Conservation (phyloP, 2,113 vertebrate species). For the Equus quagga region DNA sequence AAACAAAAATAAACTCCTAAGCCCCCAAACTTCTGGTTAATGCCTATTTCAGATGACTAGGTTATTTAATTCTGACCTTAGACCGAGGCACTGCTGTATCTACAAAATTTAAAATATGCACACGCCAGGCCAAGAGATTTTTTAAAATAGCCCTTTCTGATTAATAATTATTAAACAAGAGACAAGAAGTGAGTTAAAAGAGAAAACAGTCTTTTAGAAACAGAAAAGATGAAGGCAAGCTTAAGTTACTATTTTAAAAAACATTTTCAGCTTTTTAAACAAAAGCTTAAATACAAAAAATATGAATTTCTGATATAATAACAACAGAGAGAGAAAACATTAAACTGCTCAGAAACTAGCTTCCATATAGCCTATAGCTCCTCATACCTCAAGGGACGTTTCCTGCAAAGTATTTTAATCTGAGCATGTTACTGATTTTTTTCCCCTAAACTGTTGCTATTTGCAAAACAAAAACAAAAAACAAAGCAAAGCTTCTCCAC, state of each 20-base stretch:
- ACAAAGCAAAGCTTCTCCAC: neutral
- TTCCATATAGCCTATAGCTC: neutral
- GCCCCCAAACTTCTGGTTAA: neutral
- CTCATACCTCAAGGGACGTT: neutral
- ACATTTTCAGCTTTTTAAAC: constrained; percentile 1
- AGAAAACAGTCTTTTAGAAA: neutral
- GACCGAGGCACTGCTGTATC: neutral
- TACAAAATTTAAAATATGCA: constrained; percentile 38
- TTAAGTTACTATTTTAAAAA: neutral
- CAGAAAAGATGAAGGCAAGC: neutral
- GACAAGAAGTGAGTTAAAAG: neutral
- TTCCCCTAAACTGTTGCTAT: neutral
- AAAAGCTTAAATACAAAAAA: constrained; percentile 51
- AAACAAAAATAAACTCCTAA: neutral
- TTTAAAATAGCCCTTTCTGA: neutral
- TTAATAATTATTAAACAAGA: constrained; percentile 34
- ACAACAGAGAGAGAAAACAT: neutral
- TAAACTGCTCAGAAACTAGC: constrained; percentile 16
- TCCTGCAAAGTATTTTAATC: constrained; percentile 31
- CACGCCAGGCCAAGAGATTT: neutral
- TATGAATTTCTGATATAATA: constrained; percentile 36
- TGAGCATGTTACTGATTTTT: neutral
- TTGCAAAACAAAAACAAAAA: neutral
- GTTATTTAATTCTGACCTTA: constrained; percentile 25
- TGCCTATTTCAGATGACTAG: neutral